phyloP scores from a whole-genome alignment of 2,888 invertebrate species.

The Drosophila hamatofila region DNA sequence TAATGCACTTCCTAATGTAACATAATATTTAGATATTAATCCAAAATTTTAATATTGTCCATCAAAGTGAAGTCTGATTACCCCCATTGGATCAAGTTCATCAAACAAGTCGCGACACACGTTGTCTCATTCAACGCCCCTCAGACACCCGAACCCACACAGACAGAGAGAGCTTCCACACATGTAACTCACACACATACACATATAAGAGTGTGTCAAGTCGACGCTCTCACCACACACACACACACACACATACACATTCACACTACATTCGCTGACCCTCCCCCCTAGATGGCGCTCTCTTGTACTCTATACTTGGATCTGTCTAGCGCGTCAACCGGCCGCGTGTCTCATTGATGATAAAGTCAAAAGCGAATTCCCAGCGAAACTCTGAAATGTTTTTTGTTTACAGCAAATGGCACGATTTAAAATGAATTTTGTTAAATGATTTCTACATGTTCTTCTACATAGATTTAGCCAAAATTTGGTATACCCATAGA shows the following conservation, averaged over 20 bases:
- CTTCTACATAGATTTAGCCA: conserved; percentile 20
- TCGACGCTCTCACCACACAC: conserved; percentile 20
- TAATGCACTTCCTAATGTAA: background rate
- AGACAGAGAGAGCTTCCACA: background rate
- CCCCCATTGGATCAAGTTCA: conserved; percentile 7
- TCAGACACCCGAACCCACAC: background rate
- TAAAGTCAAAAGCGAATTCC: conserved; percentile 47
- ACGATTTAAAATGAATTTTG: conserved; percentile 81
- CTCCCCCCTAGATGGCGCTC: conserved; percentile 3
- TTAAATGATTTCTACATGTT: conserved; percentile 76
- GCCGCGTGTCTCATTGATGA: conserved; percentile 65
- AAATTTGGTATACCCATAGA: conserved; percentile 23
- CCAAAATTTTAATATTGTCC: background rate
- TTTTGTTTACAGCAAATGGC: conserved; percentile 66
- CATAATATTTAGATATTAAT: background rate
- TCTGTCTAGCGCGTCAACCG: conserved; percentile 37
- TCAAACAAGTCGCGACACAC: conserved; percentile 38
- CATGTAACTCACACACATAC: background rate
- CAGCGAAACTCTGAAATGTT: conserved; percentile 46
- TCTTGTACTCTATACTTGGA: conserved; percentile 17
- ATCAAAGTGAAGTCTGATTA: background rate
- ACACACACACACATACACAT: background rate
- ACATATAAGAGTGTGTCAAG: background rate
- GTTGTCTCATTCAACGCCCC: conserved; percentile 16
- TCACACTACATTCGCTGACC: conserved; percentile 3